Evolutionary conservation across 1,140 invertebrate genomes (phyloP), one percentile per base, ranked within the genome.

Genomic region (Dryas iulia): DNA sequence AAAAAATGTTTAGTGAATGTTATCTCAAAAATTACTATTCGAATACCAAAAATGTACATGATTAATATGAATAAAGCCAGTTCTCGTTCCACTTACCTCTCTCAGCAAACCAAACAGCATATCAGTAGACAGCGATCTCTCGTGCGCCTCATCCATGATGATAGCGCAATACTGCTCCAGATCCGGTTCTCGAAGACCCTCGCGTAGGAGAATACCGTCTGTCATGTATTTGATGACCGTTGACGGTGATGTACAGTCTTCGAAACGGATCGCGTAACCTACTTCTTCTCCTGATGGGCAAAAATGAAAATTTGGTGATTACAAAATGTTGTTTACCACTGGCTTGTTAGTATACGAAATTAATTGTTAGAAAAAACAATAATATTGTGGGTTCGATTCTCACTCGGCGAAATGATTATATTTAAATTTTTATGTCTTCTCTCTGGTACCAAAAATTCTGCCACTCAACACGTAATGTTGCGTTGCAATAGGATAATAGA

Each of bases 221-320:
- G 99, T 99, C 98, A 99, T 99, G 86, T 99, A 99, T 90, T 99
- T 99, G 39, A 99, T 99, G 6, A 99, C 95, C 0, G 98, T 99
- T 84, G 97, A 96, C 82, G 98, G 97, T 0, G 96, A 97, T 0
- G 99, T 99, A 86, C 98, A 99, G 90, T 99, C 99, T 91, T 99
- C 99, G 93, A 99, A 99, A 83, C 99, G 97, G 84, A 99, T 99
- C 8, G 99, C 98, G 92, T 99, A 99, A 14, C 99, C 99, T 26
- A 99, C 97, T 89, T 98, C 96, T 56, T 97, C 96, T 18, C 97
- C 94, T 94, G 72, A 2, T 24, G 14, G 21, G 26, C 30, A 14
- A 8, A 47, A 47, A 7, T 14, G 4, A 18, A 28, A 6, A 3
- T 28, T 3, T n/a, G n/a, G n/a, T n/a, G n/a, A n/a, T n/a, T n/a